Evolutionary conservation across 1,140 invertebrate genomes (phyloP).

Genomic region (Drosophila parvula): DNA sequence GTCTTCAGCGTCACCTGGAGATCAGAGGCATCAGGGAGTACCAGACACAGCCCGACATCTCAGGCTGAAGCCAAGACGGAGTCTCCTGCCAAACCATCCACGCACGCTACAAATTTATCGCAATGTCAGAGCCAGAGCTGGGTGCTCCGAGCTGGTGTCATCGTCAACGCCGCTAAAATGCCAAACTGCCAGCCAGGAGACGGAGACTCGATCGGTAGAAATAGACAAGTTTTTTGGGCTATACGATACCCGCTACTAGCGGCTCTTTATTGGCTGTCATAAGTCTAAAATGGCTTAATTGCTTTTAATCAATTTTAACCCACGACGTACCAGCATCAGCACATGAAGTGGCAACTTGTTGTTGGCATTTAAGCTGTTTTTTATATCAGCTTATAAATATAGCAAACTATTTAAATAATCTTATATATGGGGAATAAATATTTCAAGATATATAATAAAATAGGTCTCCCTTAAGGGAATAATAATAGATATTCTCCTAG

Average conservation of each 20-base stretch:
- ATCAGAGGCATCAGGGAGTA: constrained; percentile 7
- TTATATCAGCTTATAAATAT: neutral
- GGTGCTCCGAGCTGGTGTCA: constrained; percentile 59
- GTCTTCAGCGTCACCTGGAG: constrained; percentile 49
- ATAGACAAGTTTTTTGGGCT: constrained; percentile 51
- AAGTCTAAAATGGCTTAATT: constrained; percentile 36
- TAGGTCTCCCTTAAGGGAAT: neutral
- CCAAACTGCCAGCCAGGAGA: constrained; percentile 46
- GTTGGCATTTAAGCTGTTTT: constrained; percentile 9
- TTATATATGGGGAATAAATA: neutral
- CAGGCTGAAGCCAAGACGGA: neutral
- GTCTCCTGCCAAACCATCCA: constrained; percentile 44
- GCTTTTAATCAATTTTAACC: constrained; percentile 36
- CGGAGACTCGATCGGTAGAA: constrained; percentile 25
- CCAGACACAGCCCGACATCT: constrained; percentile 15
- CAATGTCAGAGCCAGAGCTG: constrained; percentile 43
- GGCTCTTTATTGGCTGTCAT: constrained; percentile 32
- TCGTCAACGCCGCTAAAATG: constrained; percentile 73
- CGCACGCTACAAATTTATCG: constrained; percentile 76
- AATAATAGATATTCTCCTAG: neutral
- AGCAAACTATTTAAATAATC: constrained; percentile 2
- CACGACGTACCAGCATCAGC: no score
- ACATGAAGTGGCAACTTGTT: constrained; percentile 7
- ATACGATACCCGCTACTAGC: constrained; percentile 66
- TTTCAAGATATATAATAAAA: neutral